These are phyloP conservation scores for Micoletzkya japonica DNA, from an alignment of 2,888 invertebrate species.

Conservation along the genomic window DNA sequence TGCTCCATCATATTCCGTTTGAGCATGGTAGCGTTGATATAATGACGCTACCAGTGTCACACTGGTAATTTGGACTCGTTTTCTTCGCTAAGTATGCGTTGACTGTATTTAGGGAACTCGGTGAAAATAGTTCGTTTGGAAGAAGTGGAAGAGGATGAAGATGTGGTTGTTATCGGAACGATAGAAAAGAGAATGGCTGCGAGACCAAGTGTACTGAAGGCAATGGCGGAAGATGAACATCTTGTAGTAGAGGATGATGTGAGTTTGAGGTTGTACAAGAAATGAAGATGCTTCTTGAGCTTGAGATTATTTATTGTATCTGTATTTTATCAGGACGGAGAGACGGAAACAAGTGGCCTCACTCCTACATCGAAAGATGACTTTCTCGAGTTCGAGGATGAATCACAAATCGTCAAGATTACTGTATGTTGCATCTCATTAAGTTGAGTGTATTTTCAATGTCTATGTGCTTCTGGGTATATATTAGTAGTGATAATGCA, in stretches of 20 bases:
- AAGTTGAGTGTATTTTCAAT: not conserved
- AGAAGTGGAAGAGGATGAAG: constrained; percentile 32
- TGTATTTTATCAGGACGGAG: not conserved
- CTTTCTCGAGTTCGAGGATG: constrained; percentile 15
- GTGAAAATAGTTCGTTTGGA: constrained; percentile 31
- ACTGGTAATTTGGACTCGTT: no score
- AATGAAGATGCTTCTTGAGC: no score
- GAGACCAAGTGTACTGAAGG: constrained; percentile 43
- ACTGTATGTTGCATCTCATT: not conserved
- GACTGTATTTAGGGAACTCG: no score
- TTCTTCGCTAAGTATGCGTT: no score
- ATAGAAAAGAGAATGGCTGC: constrained; percentile 39
- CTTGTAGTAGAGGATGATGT: constrained; percentile 11
- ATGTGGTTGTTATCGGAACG: constrained; percentile 41
- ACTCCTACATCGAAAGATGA: constrained; percentile 1
- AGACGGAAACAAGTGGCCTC: not conserved
- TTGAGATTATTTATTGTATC: not conserved
- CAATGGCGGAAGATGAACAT: constrained; percentile 14
- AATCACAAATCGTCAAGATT: constrained; percentile 18
- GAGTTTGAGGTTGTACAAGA: not conserved
- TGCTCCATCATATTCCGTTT: no score
- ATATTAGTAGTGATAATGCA: no score
- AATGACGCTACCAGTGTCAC: no score
- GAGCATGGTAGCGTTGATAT: no score
- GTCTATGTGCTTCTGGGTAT: no score